These are phyloP conservation scores for Trilocha varians DNA, from an alignment of 2,888 invertebrate genomes.

Conservation along the genomic window DNA sequence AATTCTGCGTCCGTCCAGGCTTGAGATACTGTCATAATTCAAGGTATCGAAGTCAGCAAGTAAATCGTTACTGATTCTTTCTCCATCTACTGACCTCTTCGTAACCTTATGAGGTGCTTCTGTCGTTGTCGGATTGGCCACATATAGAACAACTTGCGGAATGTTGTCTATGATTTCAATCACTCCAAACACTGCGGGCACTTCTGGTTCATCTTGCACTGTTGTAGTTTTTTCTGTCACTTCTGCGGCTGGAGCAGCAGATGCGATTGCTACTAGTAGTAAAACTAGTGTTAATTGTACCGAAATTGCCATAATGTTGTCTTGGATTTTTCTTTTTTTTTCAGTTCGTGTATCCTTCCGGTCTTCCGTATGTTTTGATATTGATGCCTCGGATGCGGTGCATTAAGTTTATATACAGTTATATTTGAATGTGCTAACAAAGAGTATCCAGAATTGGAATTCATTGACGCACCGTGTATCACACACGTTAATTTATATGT, in stretches of 20 bases:
- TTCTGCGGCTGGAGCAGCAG: constrained; percentile 30
- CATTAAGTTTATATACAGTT: constrained; percentile 47
- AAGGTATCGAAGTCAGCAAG: constrained; percentile 46
- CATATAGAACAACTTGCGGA: constrained; percentile 32
- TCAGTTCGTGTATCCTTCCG: constrained; percentile 2
- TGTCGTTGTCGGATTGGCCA: constrained; percentile 25
- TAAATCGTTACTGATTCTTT: constrained; percentile 48
- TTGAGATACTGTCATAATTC: constrained; percentile 34
- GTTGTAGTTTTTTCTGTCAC: constrained; percentile 16
- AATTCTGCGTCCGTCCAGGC: constrained; percentile 52
- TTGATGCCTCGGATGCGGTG: constrained; percentile 18
- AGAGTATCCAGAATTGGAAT: constrained; percentile 47
- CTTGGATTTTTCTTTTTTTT: constrained; percentile 8
- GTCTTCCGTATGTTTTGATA: constrained; percentile 21
- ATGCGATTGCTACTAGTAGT: constrained; percentile 30
- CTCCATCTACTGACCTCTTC: constrained; percentile 48
- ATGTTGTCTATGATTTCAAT: constrained; percentile 41
- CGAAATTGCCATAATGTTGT: constrained; percentile 41
- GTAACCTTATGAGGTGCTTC: constrained; percentile 36
- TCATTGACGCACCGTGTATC: constrained; percentile 44
- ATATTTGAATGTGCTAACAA: constrained; percentile 48
- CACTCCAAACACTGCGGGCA: constrained; percentile 28
- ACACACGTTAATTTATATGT: constrained; percentile 32
- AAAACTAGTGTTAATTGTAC: constrained; percentile 41
- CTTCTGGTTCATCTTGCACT: constrained; percentile 25